Evolutionary conservation across 2,113 vertebrate genomes (phyloP).

Genomic region (Rana temporaria): DNA sequence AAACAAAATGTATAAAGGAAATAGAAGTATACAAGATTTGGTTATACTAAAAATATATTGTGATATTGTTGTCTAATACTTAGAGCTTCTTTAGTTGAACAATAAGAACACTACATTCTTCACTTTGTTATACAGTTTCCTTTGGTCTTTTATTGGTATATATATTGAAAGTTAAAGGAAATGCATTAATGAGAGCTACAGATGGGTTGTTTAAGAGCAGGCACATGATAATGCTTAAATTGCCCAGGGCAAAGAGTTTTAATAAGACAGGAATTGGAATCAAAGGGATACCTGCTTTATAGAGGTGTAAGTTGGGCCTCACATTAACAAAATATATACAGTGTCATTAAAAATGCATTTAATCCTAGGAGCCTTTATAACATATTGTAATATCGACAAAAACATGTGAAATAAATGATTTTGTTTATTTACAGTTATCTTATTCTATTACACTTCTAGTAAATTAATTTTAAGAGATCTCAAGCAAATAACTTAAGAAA

Average conservation of each 20-base stretch:
- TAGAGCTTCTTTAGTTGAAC: neutral
- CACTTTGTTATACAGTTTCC: slow-evolving; percentile 23
- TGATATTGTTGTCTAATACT: too few relatives aligned
- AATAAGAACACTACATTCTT: slow-evolving; percentile 8
- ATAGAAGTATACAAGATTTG: too few relatives aligned
- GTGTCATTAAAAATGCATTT: slow-evolving; percentile 21
- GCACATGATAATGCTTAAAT: slow-evolving; percentile 70
- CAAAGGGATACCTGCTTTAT: slow-evolving; percentile 72
- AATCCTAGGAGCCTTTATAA: neutral
- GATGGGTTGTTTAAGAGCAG: slow-evolving; percentile 70
- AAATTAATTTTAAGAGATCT: neutral
- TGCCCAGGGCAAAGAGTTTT: slow-evolving; percentile 69
- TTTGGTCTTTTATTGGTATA: slow-evolving; percentile 72
- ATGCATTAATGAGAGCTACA: slow-evolving; percentile 72
- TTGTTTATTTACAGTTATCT: neutral
- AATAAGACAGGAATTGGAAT: slow-evolving; percentile 75
- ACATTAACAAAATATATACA: slow-evolving; percentile 3
- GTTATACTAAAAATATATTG: too few relatives aligned
- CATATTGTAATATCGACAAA: neutral
- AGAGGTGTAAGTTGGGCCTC: slow-evolving; percentile 60
- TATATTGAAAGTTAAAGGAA: slow-evolving; percentile 70
- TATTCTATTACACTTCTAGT: neutral
- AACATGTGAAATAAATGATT: neutral
- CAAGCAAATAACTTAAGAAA: too few relatives aligned
- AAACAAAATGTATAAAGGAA: too few relatives aligned